phyloP scores from a whole-genome alignment of 2,113 vertebrate genomes.

The Colossoma macropomum region DNA sequence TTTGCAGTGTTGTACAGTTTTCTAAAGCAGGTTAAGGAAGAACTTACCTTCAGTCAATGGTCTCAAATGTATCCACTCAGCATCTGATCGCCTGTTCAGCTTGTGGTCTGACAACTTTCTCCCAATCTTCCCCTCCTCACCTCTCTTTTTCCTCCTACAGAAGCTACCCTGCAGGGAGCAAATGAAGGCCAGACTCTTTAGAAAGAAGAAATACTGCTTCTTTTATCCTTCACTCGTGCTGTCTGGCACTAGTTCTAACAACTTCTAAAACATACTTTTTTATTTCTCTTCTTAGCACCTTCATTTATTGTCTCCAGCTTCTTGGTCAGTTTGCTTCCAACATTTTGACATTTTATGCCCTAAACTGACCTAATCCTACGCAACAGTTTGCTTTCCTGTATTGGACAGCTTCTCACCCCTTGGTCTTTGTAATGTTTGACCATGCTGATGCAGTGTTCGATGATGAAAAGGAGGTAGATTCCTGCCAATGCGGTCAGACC shows the following conservation, averaged over 20 bases:
- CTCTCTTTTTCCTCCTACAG: conserved; percentile 75
- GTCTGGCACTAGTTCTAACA: neutral
- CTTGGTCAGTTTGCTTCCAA: neutral
- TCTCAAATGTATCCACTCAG: conserved; percentile 95
- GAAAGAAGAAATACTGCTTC: conserved; percentile 2
- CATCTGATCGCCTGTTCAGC: conserved; percentile 88
- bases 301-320: neutral
- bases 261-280: neutral
- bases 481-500: conserved; percentile 92
- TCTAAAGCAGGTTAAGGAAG: neutral
- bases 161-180: conserved; percentile 79
- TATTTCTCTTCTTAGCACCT: neutral
- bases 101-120: conserved; percentile 95
- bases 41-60: conserved; percentile 78
- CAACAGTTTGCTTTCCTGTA: neutral
- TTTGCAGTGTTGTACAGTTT: neutral
- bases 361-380: neutral
- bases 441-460: conserved; percentile 96
- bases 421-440: conserved; percentile 93
- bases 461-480: conserved; percentile 96
- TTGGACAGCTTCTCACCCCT: conserved; percentile 71
- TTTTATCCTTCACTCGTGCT: neutral
- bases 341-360: neutral
- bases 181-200: neutral
- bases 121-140: conserved; percentile 85